Base-by-base conservation (phyloP, 2,797 vertebrate genomes). In the Sylvilagus floridanus region DNA sequence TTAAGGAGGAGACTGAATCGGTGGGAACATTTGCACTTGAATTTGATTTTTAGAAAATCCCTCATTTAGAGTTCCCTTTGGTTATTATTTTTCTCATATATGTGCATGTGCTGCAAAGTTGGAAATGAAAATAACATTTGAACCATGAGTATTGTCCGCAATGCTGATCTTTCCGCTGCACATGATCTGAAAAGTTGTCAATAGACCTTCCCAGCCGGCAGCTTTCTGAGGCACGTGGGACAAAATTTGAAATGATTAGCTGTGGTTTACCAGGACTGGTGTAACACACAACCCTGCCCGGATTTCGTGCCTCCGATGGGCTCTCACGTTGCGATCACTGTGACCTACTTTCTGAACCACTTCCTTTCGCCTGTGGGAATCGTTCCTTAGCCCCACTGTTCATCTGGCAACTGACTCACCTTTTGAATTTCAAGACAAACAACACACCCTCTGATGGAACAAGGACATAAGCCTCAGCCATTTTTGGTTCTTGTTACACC, bases 31-130 rank as follows among this genome's bases (percentile, higher is more conserved):
- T 63, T 71, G 26, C 62, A 17, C 26, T 69, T 90, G 54, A 72
- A 60, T 81, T 93, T 73, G 30, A 88, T 72, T 94, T 91, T 32
- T 68, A 81, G 62, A 71, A 63, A 83, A 76, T 7, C 4, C 30
- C 26, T 66, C 52, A 75, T 19, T 81, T 37, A 42, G 52, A n/a
- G 3, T 71, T 94, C 9, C n/a, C 28, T 47, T 82, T 86, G 94
- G 17, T 68, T 78, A 73, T 69, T 68, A 30, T 35, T 84, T 96
- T 95, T 62, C 62, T 81, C n/a, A 87, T 66, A 90, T 79, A 83
- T 30, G 50, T 84, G 35, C 78, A 24, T 4, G 9, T 32, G 30
- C 71, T 62, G 7, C 32, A 93, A 78, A 90, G 68, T 82, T 94
- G 85, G 62, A 88, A 88, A 57, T 78, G 42, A 84, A 89, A 94